phyloP scores from a whole-genome alignment of 2,113 vertebrate genomes.

The Crotalus viridis region DNA sequence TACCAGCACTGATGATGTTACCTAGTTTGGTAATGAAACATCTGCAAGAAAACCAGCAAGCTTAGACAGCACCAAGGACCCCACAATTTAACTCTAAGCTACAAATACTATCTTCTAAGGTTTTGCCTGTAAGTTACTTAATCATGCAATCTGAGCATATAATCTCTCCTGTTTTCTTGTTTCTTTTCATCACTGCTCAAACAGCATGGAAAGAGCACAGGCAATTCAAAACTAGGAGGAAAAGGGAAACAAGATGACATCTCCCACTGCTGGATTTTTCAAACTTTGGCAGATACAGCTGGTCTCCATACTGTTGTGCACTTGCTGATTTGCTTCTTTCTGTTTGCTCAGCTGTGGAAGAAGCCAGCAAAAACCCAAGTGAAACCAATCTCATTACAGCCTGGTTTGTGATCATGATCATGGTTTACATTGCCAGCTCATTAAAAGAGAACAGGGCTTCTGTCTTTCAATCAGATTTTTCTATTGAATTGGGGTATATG shows the following conservation, averaged over 20 bases:
- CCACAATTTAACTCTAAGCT: neutral
- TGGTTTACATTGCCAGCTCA: neutral
- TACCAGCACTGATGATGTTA: neutral
- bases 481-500: neutral
- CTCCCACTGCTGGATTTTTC: neutral
- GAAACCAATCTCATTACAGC: neutral
- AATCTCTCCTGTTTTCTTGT: neutral
- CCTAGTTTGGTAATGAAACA: neutral
- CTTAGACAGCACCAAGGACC: neutral
- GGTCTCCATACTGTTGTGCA: neutral
- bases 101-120: neutral
- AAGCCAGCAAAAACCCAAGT: neutral
- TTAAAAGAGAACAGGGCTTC: neutral
- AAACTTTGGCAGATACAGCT: neutral
- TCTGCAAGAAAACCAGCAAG: neutral
- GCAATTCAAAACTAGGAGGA: neutral
- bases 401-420: neutral
- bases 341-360: neutral
- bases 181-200: neutral
- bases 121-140: neutral
- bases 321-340: neutral
- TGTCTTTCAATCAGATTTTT: neutral
- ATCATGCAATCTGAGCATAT: neutral
- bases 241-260: neutral
- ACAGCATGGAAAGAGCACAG: neutral